Conservation (phyloP, 2,113 vertebrate genomes). For the Odontesthes bonariensis region DNA sequence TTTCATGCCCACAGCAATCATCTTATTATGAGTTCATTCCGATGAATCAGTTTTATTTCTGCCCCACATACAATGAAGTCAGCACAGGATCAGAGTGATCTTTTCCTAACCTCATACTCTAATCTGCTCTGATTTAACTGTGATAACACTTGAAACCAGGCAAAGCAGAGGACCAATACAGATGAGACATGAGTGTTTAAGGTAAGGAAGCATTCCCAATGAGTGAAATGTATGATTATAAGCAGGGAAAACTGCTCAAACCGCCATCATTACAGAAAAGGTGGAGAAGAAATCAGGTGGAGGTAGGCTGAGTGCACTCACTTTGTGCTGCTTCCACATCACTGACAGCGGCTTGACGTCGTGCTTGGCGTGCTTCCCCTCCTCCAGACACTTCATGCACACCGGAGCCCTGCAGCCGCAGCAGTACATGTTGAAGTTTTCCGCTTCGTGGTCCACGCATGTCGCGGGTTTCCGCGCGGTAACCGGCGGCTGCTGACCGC, state of each 20-base stretch:
- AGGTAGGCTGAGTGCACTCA: slow-evolving; percentile 69
- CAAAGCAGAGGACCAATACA: too few species aligned
- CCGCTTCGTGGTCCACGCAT: slow-evolving; percentile 93
- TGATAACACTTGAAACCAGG: too few species aligned
- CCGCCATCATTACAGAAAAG: too few species aligned
- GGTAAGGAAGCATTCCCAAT: too few species aligned
- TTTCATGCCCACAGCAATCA: slow-evolving; percentile 37
- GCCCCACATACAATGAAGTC: slow-evolving; percentile 22
- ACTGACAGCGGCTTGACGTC: slow-evolving; percentile 91
- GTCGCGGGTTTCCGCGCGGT: slow-evolving; percentile 85
- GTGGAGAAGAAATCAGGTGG: too few species aligned
- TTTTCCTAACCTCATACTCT: too few species aligned
- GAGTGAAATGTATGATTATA: too few species aligned
- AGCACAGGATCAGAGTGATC: neutral
- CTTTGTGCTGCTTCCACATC: slow-evolving; percentile 99
- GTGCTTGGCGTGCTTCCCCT: slow-evolving; percentile 91
- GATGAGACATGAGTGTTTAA: too few species aligned
- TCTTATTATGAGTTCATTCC: slow-evolving; percentile 18
- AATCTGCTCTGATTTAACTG: too few species aligned
- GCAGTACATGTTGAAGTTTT: slow-evolving; percentile 96
- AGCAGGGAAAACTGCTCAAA: too few species aligned
- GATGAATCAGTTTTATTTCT: slow-evolving; percentile 27
- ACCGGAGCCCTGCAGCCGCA: slow-evolving; percentile 89
- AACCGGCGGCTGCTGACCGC: slow-evolving; percentile 60
- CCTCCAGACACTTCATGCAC: slow-evolving; percentile 93